These are phyloP conservation scores for Crypturellus undulatus DNA, from an alignment of 2,113 vertebrate species.

Conservation along the genomic window DNA sequence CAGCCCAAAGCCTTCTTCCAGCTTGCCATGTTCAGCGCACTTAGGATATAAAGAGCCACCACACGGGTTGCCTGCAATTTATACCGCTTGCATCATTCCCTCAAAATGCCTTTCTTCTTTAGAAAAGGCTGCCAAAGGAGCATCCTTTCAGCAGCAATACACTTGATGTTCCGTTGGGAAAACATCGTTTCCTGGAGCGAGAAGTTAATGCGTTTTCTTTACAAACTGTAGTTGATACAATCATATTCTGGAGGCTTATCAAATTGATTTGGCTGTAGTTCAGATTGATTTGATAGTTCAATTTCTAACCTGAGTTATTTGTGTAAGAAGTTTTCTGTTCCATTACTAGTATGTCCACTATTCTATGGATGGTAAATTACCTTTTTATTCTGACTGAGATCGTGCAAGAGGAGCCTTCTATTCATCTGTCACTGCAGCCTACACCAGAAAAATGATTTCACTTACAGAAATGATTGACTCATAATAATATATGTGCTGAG, in stretches of 20 bases:
- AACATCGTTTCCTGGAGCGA: constrained; percentile 38
- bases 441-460: constrained; percentile 60
- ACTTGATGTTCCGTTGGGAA: constrained; percentile 42
- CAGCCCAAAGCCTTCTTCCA: not conserved
- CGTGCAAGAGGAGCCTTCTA: constrained; percentile 66
- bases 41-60: not conserved
- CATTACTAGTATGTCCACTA: constrained; percentile 66
- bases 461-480: constrained; percentile 76
- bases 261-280: constrained; percentile 78
- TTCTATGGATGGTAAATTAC: constrained; percentile 75
- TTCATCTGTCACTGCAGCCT: constrained; percentile 56
- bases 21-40: not conserved
- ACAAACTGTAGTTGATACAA: constrained; percentile 55
- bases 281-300: constrained; percentile 79
- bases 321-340: constrained; percentile 77
- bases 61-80: not conserved
- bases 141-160: constrained; percentile 24
- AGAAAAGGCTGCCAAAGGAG: not conserved
- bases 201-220: constrained; percentile 68
- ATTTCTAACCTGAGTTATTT: constrained; percentile 78
- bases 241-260: constrained; percentile 75
- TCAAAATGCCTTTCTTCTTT: not conserved
- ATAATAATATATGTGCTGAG: constrained; percentile 71
- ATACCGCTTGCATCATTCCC: not conserved
- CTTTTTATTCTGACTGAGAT: constrained; percentile 73